phyloP scores from a whole-genome alignment of 2,797 vertebrate species.

The Tenualosa thibaudeaui region DNA sequence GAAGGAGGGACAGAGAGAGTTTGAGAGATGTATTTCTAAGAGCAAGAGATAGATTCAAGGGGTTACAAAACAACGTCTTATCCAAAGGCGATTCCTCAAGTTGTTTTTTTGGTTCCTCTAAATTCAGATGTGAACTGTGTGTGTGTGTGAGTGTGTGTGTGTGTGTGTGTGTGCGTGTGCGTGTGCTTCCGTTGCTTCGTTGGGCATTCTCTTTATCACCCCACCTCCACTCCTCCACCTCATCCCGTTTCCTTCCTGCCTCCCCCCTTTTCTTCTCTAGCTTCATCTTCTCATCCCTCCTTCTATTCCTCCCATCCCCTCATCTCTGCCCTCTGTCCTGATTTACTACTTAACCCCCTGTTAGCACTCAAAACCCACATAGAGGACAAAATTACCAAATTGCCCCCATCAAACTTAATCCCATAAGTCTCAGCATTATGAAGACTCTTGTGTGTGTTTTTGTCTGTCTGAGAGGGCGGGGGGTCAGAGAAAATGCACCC shows the following conservation, averaged over 20 bases:
- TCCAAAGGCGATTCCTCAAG: background rate
- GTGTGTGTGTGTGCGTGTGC: no score
- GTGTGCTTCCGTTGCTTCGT: conserved; percentile 13
- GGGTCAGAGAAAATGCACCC: background rate
- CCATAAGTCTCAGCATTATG: conserved; percentile 4
- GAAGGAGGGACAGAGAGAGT: background rate
- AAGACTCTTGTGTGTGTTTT: background rate
- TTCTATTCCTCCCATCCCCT: background rate
- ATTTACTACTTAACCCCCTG: background rate
- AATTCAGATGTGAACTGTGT: background rate
- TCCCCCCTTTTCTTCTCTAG: background rate
- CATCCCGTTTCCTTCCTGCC: background rate
- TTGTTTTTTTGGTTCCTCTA: background rate
- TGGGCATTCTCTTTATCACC: background rate
- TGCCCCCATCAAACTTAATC: background rate
- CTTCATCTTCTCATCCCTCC: background rate
- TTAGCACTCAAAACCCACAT: background rate
- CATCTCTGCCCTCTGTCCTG: background rate
- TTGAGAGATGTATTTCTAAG: background rate
- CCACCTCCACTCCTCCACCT: background rate
- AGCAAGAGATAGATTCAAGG: background rate
- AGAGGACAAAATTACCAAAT: background rate
- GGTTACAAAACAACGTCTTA: background rate
- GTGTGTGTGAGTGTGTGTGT: no score
- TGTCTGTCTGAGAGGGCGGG: background rate